Evolutionary conservation across 2,113 vertebrate genomes (phyloP), one percentile per base, ranked within the genome.

Genomic region (Psittacus erithacus): DNA sequence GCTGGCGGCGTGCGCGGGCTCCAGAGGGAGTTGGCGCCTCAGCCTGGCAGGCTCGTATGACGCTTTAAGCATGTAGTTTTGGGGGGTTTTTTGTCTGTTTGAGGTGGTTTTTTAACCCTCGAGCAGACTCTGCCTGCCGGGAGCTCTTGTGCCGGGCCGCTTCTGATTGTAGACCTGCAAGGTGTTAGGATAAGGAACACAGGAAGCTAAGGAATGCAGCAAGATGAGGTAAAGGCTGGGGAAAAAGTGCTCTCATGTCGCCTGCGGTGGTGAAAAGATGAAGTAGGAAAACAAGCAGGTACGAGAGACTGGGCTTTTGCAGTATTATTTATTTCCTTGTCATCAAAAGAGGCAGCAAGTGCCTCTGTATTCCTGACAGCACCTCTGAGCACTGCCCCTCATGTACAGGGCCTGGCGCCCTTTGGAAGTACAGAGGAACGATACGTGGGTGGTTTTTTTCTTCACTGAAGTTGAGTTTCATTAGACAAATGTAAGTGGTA

Each of bases 21-120:
- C 73, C 47, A 89, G 94, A 38, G 92, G 93, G 96, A 80, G 94
- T 29, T 10, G 52, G 10, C 9, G 35, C 0, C 43, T n/a, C 62
- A 10, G 76, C 23, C 31, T 43, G 47, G 16, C 41, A 1, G 57
- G 13, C 23, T 18, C 4, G 29, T 9, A 20, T 1, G 25, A 1
- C 22, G 15, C 31, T 19, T 3, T 10, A 0, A 6, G 13, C 2
- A 3, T 0, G 4, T 6, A 9, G 11, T 13, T 44, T 25, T 6
- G 0, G 18, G 39, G 50, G 25, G 2, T 6, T 3, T 3, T 13
- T 18, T 16, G 11, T 8, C 2, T 19, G 6, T 23, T 14, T 10
- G 9, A 46, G 57, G 57, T 7, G 7, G 1, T 6, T 18, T 22
- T 49, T 31, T 6, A 31, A 28, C 10, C 17, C 43, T 46, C 24